phyloP scores from a whole-genome alignment of 2,888 invertebrate genomes.

The Biston stratarius region DNA sequence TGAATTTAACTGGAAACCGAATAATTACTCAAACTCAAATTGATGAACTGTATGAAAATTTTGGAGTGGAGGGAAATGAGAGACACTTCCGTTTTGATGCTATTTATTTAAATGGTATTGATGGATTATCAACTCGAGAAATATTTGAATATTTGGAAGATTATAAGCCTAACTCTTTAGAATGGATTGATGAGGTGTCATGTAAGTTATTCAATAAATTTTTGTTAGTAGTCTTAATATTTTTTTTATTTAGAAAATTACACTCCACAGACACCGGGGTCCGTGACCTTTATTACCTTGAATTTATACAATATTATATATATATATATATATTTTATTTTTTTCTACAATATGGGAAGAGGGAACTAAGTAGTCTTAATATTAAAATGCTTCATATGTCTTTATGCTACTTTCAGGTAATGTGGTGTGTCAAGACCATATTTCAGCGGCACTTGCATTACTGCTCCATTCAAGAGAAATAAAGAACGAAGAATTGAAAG shows the following conservation, averaged over 20 bases:
- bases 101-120: constrained; percentile 91
- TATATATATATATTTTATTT: too few relatives aligned
- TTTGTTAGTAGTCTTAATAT: neutral
- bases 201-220: constrained; percentile 84
- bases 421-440: constrained; percentile 88
- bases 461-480: constrained; percentile 85
- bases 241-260: too few relatives aligned
- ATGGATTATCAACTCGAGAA: constrained; percentile 92
- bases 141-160: constrained; percentile 92
- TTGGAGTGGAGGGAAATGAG: constrained; percentile 84
- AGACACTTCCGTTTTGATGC: constrained; percentile 90
- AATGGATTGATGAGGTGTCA: constrained; percentile 93
- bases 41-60: constrained; percentile 77
- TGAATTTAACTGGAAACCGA: constrained; percentile 75
- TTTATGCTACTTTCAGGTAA: constrained; percentile 82
- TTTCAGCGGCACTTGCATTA: constrained; percentile 87
- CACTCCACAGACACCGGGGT: too few relatives aligned
- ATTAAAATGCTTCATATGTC: neutral
- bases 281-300: too few relatives aligned
- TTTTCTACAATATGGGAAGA: too few relatives aligned
- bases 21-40: constrained; percentile 79
- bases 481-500: constrained; percentile 67
- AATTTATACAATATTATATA: too few relatives aligned
- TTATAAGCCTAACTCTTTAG: constrained; percentile 91
- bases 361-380: too few relatives aligned